Conservation (phyloP, 2,888 invertebrate species). For the Drymonia ruficornis region DNA sequence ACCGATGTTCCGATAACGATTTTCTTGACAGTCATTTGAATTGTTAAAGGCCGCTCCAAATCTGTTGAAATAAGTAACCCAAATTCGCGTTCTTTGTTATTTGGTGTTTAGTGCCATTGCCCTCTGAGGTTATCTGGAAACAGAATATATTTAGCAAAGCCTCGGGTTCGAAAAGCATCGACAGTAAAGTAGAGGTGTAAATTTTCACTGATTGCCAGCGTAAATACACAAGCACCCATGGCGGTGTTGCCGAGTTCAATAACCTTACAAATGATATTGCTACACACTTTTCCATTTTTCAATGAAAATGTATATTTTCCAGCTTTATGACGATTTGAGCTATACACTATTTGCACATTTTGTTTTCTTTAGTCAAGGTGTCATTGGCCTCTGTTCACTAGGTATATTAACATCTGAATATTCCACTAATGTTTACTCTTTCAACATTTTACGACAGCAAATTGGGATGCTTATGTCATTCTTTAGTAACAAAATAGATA, state of each 20-base stretch:
- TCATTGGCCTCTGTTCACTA: conserved; percentile 60
- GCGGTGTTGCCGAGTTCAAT: conserved; percentile 59
- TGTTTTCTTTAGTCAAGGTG: conserved; percentile 50
- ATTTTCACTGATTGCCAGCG: conserved; percentile 70
- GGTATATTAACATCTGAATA: conserved; percentile 50
- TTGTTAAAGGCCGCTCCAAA: conserved; percentile 54
- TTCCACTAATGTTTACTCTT: conserved; percentile 54
- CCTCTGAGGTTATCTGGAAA: conserved; percentile 63
- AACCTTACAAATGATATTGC: conserved; percentile 51
- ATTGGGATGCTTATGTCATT: conserved; percentile 49
- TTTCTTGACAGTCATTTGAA: conserved; percentile 47
- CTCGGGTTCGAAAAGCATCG: conserved; percentile 58
- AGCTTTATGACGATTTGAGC: background rate
- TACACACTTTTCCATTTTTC: conserved; percentile 25
- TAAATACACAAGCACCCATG: conserved; percentile 62
- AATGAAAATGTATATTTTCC: background rate
- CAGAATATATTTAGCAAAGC: conserved; percentile 65
- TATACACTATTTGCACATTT: conserved; percentile 34
- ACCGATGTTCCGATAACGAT: conserved; percentile 10
- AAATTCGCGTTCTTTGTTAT: conserved; percentile 62
- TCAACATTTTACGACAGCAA: conserved; percentile 50
- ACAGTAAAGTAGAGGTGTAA: conserved; percentile 61
- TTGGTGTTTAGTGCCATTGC: conserved; percentile 50
- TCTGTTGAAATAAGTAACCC: conserved; percentile 63
- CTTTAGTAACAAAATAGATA: conserved; percentile 21